Base-by-base conservation (phyloP, 64 coral and sea anemone genomes). In the Stylophora pistillata region DNA sequence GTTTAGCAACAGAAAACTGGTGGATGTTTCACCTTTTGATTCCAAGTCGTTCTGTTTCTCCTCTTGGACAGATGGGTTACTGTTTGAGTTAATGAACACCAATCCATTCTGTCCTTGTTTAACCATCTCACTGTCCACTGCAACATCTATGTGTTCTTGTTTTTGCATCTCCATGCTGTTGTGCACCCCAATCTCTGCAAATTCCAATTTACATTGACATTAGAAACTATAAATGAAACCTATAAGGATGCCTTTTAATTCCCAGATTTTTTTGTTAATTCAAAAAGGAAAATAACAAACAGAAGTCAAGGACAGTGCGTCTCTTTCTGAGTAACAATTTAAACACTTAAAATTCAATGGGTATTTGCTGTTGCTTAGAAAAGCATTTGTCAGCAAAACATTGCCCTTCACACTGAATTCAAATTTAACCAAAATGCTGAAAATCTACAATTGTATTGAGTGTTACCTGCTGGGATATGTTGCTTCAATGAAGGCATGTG, bases 31-130 rank as follows among this genome's bases (percentile, higher is more conserved):
- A 77, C 74, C 74, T 77, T 55, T 77, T 13, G 16, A 9, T 55
- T 77, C 80, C 12, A 34, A 5, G 26, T 7, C 60, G 3, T 68
- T 52, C 20, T 64, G 59, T 30, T 21, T 62, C 7, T 81, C 58
- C 17, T 81, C 78, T 41, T 66, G 3, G 37, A 47, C 37, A 47
- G 37, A 47, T 47, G 37, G 0, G 7, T 47, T 68, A 68, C 7
- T 83, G 33, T 33, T 23, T 5, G 61, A n/a, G 34, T 69, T 69
- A 53, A 53, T 83, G 18, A 69, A 66, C 14, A 83, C 61, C 33
- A 41, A 52, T 83, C 68, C 61, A 60, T 62, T 83, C 16, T 83
- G 80, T 25, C 60, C 61, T 14, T 68, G 33, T 53, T 68, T 83
- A 0, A 83, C 53, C 16, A 83, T 25, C 30, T 83, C 80, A 83